Evolutionary conservation across 2,797 vertebrate species (phyloP).

Genomic region (Eulemur albifrons): DNA sequence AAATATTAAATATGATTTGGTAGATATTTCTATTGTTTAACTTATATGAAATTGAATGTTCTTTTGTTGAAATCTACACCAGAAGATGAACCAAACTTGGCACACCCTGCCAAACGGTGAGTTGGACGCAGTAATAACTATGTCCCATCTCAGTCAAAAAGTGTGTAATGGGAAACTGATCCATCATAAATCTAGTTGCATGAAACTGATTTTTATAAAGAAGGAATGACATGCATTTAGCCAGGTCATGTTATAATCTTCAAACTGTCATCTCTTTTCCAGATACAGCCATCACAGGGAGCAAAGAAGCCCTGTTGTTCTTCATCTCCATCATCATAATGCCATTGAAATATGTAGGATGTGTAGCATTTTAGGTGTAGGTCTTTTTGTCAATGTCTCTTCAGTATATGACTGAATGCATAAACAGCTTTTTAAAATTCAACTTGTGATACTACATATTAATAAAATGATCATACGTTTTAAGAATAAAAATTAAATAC

Average conservation of each 20-base stretch:
- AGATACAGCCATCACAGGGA: not conserved
- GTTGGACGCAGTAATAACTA: not conserved
- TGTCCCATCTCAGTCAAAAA: not conserved
- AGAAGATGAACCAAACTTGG: not conserved
- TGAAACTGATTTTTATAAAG: constrained; percentile 27
- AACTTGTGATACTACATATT: not conserved
- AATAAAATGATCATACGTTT: not conserved
- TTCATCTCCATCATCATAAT: not conserved
- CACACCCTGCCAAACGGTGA: not conserved
- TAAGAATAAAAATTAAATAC: constrained; percentile 1
- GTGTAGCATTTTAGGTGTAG: not conserved
- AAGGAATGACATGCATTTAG: constrained; percentile 10
- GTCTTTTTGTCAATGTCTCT: not conserved
- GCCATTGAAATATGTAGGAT: not conserved
- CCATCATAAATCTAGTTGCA: not conserved
- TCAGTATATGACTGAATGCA: not conserved
- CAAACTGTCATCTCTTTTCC: constrained; percentile 39
- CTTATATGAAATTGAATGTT: not conserved
- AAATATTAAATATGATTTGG: not conserved
- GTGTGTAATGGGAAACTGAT: not conserved
- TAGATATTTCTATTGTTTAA: not conserved
- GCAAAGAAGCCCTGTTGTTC: not conserved
- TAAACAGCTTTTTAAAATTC: not conserved
- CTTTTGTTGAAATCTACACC: not conserved
- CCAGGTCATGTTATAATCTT: constrained; percentile 23